Base-by-base conservation (phyloP, 2,888 invertebrate genomes). In the Drepana falcataria region DNA sequence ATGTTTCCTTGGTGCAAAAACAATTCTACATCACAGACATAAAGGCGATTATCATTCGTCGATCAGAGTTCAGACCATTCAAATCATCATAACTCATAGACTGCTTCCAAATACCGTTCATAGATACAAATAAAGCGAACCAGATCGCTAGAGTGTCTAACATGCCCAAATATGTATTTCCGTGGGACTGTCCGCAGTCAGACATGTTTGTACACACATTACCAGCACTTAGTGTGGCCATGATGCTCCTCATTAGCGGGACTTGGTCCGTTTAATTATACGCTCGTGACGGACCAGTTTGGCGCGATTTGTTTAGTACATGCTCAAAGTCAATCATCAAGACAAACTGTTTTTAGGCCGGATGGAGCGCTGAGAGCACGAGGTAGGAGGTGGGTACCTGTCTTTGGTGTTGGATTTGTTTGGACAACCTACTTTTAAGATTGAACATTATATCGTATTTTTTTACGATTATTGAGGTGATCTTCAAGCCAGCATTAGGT, bases 261-360 rank as follows among this genome's bases (percentile, higher is more conserved):
- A 75, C 76, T 69, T 71, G 73, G 75, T 68, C 72, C 69, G 68
- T 76, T 75, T 82, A 77, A 80, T 83, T 81, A 83, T 73, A 68
- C 59, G 73, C 63, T 83, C 84, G 84, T 84, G 84, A 83, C 79
- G 72, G 68, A 66, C 79, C 71, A 77, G 76, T 84, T 83, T 81
- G 73, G 60, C 58, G 54, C 61, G 64, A 69, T 75, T 66, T 66
- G 68, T 72, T 73, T 68, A 66, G 68, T 61, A 37, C 63, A 49
- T 61, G 61, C 53, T 60, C 65, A 60, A 73, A 75, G 78, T 79
- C 79, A 75, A 75, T 77, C 75, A 70, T 49, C 71, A 69, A 71
- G 69, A 74, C 71, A 75, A 76, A 51, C 37, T 33, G 49, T 49
- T 49, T 49, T 49, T 49, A 37, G 49, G 9, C 44, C 44, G 44